Base-by-base conservation (phyloP, 2,113 vertebrate genomes). In the Conger conger region DNA sequence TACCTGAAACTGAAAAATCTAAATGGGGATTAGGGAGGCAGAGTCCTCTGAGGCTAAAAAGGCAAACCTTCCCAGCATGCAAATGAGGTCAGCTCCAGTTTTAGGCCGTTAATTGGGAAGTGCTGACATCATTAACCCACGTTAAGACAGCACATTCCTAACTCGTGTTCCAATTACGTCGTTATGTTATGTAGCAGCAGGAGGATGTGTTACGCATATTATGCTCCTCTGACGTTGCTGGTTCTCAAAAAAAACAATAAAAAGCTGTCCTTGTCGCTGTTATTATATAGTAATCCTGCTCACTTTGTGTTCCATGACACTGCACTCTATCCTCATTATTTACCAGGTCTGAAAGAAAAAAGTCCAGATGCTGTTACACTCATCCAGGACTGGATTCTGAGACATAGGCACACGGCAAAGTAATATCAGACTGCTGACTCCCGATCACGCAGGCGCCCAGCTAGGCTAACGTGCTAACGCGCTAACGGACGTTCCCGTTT, bases 171-270 rank as follows among this genome's bases (percentile, higher is more conserved):
- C 36, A 79, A 2, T 20, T 38, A 79, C 4, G 16, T 20, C 36
- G 23, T 37, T 38, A 40, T 18, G 23, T n/a, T n/a, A n/a, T n/a
- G 5, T 79, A 16, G 86, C 88, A 86, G 36, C 91, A 57, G 90
- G 86, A 92, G 91, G 90, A 85, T 42, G 79, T 87, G 36, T 13
- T 2, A 38, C 15, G 36, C 5, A 9, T 17, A 9, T 9, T 33
- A 33, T 33, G 27, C 27, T 15, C 13, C 1, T 73, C 68, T 63
- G 27, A 27, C 18, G 9, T 63, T 5, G 57, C 18, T 27, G 23
- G 4, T 63, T 63, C 27, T 63, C 23, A 63, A 27, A 50, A 50
- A 50, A 23, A 0, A 3, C 23, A 63, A 63, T 42, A 42, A 6
- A 42, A 42, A 42, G 9, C 40, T 42, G 40, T 42, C 4, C 9